phyloP scores from a whole-genome alignment of 1,140 invertebrate genomes.

The Drosophila truncata region DNA sequence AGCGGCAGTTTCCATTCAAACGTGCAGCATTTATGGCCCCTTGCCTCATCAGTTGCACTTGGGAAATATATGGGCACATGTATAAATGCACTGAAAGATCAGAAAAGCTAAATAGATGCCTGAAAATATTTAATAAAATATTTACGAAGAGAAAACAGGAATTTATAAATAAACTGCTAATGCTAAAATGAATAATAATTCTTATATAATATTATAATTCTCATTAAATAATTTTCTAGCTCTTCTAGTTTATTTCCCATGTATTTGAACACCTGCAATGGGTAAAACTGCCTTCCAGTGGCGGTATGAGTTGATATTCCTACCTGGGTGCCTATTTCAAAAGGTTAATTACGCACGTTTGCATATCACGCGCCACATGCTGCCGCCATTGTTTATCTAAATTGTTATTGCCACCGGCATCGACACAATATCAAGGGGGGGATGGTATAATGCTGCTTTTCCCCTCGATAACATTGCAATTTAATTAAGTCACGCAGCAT shows the following conservation, averaged over 20 bases:
- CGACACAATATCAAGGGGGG: background rate
- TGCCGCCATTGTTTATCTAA: slow-evolving; percentile 68
- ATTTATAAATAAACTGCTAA: background rate
- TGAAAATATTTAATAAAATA: background rate
- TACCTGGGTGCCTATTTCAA: slow-evolving; percentile 57
- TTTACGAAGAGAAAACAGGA: background rate
- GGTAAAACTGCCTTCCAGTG: background rate
- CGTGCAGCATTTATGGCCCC: slow-evolving; percentile 45
- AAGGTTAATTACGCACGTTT: slow-evolving; percentile 77
- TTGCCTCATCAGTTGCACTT: slow-evolving; percentile 64
- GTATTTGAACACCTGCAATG: background rate
- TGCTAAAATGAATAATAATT: too few relatives aligned
- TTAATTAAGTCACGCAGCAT: slow-evolving; percentile 82
- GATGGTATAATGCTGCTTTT: background rate
- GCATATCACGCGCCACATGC: slow-evolving; percentile 69
- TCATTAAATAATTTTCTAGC: background rate
- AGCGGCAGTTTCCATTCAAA: slow-evolving; percentile 41
- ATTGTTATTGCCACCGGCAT: slow-evolving; percentile 60
- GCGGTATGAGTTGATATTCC: background rate
- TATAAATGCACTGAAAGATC: background rate
- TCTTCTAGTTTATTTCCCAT: background rate
- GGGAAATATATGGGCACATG: slow-evolving; percentile 14
- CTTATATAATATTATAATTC: background rate
- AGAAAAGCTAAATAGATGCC: too few relatives aligned
- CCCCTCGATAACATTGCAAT: slow-evolving; percentile 66